Base-by-base conservation (phyloP, 2,113 vertebrate genomes). In the Pundamilia nyererei region DNA sequence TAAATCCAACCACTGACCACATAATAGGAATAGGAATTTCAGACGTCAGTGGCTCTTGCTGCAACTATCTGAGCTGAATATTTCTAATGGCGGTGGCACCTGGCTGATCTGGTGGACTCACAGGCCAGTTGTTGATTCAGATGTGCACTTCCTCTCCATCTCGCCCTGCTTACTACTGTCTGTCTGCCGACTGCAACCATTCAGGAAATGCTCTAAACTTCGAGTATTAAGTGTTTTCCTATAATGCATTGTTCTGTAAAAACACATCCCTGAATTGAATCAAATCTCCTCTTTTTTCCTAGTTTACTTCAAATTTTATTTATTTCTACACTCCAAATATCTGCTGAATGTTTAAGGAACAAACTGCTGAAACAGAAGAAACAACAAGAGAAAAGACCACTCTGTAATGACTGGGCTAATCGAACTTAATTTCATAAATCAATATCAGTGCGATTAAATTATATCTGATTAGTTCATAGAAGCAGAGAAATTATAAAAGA, bases 71-170 rank as follows among this genome's bases (percentile, higher is more conserved):
- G 51, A 11, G 14, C 56, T 80, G 84, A 84, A 83, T 87, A 54
- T 82, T 81, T 80, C 9, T 86, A 51, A 89, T 7, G 77, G 3
- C 60, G 7, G 85, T 11, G 26, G 13, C 19, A 9, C 53, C 17
- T 45, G 60, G 79, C 70, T 42, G 87, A 85, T 72, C 68, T 19
- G 68, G 1, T 38, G 86, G 85, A 90, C 54, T 92, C 88, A 85
- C 81, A 5, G 60, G 1, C 58, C 24, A 3, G 19, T 79, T 92
- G 93, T 92, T 91, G 82, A 83, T 86, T 88, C 86, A 87, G 86
- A 94, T 80, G 49, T 47, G 55, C n/a, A 17, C 84, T 90, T 86
- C 70, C 86, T 90, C 81, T 51, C 75, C 80, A 56, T 68, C 80
- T 49, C 79, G 91, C 91, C 94, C 91, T 93, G 83, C 6, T 5